phyloP scores from a whole-genome alignment of 2,797 vertebrate species.

The Peromyscus nudipes region DNA sequence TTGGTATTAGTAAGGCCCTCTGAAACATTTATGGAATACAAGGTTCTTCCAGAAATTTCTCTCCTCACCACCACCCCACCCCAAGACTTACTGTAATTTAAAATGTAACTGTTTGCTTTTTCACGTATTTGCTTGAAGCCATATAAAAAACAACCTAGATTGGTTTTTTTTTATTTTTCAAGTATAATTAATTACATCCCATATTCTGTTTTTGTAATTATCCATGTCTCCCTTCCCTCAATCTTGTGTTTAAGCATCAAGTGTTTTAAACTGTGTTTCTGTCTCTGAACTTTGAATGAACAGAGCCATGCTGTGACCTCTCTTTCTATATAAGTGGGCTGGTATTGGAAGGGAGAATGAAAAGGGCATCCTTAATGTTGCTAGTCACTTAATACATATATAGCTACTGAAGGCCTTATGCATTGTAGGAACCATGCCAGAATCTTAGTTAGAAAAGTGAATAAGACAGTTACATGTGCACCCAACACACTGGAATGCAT shows the following conservation, averaged over 20 bases:
- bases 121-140: neutral
- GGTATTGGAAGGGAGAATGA: neutral
- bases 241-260: neutral
- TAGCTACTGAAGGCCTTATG: neutral
- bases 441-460: neutral
- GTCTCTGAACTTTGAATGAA: neutral
- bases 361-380: neutral
- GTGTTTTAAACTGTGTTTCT: constrained; percentile 29
- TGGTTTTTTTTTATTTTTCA: constrained; percentile 38
- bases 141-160: constrained; percentile 51
- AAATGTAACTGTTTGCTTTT: constrained; percentile 31
- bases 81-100: constrained; percentile 4
- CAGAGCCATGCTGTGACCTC: neutral
- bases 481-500: neutral
- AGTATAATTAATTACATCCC: constrained; percentile 24
- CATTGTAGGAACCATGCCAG: neutral
- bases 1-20: neutral
- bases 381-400: neutral
- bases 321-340: neutral
- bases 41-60: neutral
- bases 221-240: neutral
- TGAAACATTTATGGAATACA: neutral
- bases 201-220: constrained; percentile 44
- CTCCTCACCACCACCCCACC: neutral
- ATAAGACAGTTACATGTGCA: neutral